phyloP scores from a whole-genome alignment of 2,113 vertebrate species.

The Pituophis catenifer region DNA sequence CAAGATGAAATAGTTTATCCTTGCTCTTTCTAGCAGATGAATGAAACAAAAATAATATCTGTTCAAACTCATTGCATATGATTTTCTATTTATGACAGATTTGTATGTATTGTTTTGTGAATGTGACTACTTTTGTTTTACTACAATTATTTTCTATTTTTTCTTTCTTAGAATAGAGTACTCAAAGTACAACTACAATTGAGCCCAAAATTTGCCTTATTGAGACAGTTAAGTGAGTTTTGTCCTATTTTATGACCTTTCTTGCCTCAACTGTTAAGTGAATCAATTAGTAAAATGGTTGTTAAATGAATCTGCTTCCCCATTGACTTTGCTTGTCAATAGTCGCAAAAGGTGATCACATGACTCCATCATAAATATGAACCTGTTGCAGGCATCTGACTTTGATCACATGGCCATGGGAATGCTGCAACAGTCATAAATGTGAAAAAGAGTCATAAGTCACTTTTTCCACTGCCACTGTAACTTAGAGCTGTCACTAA shows the following conservation, averaged over 20 bases:
- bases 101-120: neutral
- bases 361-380: neutral
- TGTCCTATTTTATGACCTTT: neutral
- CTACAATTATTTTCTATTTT: neutral
- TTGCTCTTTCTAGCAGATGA: neutral
- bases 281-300: neutral
- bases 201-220: neutral
- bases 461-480: neutral
- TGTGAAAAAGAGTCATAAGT: neutral
- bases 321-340: neutral
- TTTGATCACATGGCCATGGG: neutral
- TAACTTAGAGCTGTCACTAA: neutral
- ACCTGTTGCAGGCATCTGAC: neutral
- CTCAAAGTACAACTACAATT: neutral
- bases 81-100: neutral
- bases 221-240: neutral
- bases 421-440: neutral
- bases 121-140: neutral
- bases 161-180: neutral
- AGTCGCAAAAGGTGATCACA: neutral
- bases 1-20: neutral
- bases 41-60: neutral
- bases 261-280: neutral
- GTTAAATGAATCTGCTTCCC: neutral
- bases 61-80: neutral